Percentiles rank a stretch among this genome's conserved stretches.
phyloP scores from a whole-genome alignment of 2,113 vertebrate species.

The Gallinago media region DNA sequence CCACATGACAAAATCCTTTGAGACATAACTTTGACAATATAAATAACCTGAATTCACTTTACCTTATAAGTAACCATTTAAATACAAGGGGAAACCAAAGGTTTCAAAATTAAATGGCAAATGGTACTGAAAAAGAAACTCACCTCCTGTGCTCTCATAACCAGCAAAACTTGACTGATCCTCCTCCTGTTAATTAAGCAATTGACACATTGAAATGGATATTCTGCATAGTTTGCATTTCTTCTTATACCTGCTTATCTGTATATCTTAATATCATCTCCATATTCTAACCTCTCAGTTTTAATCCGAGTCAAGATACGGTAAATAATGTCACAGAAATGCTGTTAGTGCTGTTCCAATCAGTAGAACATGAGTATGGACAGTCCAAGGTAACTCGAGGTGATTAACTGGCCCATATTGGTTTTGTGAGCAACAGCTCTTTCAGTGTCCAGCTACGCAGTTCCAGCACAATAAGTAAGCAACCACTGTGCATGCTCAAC shows the following conservation, averaged over 20 bases:
- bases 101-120: neutral
- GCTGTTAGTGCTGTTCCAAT: neutral
- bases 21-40: neutral
- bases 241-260: neutral
- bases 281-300: neutral
- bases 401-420: neutral
- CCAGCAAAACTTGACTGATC: constrained; percentile 80
- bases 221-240: neutral
- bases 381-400: neutral
- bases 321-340: neutral
- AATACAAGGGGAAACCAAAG: neutral
- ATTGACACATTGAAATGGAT: constrained; percentile 45
- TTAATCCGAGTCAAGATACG: neutral
- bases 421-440: neutral
- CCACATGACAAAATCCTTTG: neutral
- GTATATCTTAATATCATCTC: neutral
- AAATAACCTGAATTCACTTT: neutral
- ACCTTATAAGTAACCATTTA: neutral
- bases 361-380: neutral
- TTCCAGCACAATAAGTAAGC: neutral
- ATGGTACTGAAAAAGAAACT: constrained; percentile 64
- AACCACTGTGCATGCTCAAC: neutral
- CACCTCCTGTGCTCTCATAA: constrained; percentile 82
- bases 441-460: neutral
- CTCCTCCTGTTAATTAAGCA: constrained; percentile 78